These are phyloP conservation scores for Eretmochelys imbricata DNA, from an alignment of 2,113 vertebrate genomes.

Conservation along the genomic window DNA sequence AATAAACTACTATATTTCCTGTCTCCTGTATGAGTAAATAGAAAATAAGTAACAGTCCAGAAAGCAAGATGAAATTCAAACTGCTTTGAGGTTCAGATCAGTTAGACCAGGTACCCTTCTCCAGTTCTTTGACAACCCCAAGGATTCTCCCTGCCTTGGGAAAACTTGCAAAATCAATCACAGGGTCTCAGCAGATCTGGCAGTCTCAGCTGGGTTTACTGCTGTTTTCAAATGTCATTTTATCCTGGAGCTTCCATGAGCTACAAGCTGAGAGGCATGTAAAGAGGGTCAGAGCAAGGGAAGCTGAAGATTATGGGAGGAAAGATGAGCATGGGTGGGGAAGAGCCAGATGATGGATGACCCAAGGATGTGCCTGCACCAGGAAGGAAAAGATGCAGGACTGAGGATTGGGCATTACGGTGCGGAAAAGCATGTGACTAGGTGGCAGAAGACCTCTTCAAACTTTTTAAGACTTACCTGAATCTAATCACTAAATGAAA, in stretches of 20 bases:
- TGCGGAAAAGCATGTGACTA: background rate
- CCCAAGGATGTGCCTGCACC: background rate
- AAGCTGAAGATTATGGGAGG: background rate
- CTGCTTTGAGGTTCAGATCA: background rate
- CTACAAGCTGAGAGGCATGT: background rate
- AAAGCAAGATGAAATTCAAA: background rate
- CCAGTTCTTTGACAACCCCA: background rate
- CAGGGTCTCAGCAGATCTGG: background rate
- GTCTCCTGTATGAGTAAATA: background rate
- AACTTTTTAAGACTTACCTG: accelerated
- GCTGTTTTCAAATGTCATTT: background rate
- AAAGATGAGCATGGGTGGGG: background rate
- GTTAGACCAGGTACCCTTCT: background rate
- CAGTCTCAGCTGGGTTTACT: background rate
- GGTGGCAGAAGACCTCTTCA: background rate
- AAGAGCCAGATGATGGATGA: background rate
- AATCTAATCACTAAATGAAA: background rate
- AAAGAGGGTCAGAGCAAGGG: background rate
- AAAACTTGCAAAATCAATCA: background rate
- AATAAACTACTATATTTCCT: background rate
- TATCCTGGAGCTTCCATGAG: background rate
- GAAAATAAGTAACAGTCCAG: background rate
- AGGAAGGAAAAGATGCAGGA: background rate
- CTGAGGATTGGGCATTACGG: background rate
- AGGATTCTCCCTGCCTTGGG: background rate